phyloP scores from a whole-genome alignment of 2,888 invertebrate genomes.

The Terebella lapidaria region DNA sequence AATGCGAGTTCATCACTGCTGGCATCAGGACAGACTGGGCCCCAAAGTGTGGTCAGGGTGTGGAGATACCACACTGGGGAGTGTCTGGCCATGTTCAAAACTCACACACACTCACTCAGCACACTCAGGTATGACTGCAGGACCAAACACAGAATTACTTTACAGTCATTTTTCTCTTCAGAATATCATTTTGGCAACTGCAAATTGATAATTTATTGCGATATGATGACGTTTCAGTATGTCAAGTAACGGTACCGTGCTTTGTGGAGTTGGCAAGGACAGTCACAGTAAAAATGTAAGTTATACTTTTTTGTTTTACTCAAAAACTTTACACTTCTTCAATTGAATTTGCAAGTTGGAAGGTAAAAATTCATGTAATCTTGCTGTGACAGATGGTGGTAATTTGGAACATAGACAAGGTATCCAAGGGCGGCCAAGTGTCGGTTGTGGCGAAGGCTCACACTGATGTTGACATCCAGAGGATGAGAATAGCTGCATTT shows the following conservation, averaged over 20 bases:
- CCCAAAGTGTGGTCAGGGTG: conserved; percentile 45
- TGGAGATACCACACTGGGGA: conserved; percentile 47
- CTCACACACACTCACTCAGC: conserved; percentile 44
- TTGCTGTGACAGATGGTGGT: conserved; percentile 42
- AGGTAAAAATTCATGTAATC: not conserved
- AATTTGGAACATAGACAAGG: conserved; percentile 46
- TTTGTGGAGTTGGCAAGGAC: conserved; percentile 53
- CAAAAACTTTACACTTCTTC: not conserved
- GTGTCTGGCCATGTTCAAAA: conserved; percentile 48
- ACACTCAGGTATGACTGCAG: conserved; percentile 28
- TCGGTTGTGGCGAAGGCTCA: conserved; percentile 50
- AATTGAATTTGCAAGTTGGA: not conserved
- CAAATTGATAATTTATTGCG: not conserved
- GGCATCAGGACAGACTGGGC: conserved; percentile 51
- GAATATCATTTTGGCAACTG: not conserved
- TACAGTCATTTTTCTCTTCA: not conserved
- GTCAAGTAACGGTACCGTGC: conserved; percentile 43
- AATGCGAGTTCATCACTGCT: conserved; percentile 38
- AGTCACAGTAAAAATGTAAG: conserved; percentile 50
- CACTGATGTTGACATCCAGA: conserved; percentile 47
- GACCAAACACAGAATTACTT: not conserved
- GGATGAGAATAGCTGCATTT: conserved; percentile 46
- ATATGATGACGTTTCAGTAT: conserved; percentile 29
- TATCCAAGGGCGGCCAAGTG: conserved; percentile 39
- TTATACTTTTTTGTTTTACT: conserved; percentile 1